phyloP scores from a whole-genome alignment of 2,797 vertebrate genomes.

The Cryptoprocta ferox region DNA sequence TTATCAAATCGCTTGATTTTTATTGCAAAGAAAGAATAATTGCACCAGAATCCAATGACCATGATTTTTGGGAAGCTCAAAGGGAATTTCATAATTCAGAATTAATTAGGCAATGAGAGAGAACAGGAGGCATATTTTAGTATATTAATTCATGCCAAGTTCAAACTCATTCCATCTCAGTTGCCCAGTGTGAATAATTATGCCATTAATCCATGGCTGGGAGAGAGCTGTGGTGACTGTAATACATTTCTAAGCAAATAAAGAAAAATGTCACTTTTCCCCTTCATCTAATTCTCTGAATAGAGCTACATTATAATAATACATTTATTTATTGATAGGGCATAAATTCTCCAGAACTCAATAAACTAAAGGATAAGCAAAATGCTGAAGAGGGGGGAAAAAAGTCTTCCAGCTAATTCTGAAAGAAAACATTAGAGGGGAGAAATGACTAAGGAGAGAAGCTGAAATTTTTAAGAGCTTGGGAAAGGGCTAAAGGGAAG shows the following conservation, averaged over 20 bases:
- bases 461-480: conserved; percentile 8
- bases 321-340: conserved; percentile 68
- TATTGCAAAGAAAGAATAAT: conserved; percentile 57
- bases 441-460: neutral
- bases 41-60: conserved; percentile 40
- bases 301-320: conserved; percentile 49
- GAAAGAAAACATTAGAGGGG: neutral
- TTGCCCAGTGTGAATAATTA: conserved; percentile 76
- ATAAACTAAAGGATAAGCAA: conserved; percentile 57
- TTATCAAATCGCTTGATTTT: conserved; percentile 59
- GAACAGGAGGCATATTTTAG: conserved; percentile 75
- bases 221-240: conserved; percentile 62
- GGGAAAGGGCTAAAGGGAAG: neutral
- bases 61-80: conserved; percentile 62
- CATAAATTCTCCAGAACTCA: conserved; percentile 28
- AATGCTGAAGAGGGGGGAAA: neutral
- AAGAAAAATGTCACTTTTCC: conserved; percentile 65
- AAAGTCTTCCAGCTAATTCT: conserved; percentile 24
- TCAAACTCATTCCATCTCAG: conserved; percentile 71
- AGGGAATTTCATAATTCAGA: conserved; percentile 77
- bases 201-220: conserved; percentile 67
- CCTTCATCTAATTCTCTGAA: conserved; percentile 58
- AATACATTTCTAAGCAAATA: conserved; percentile 70
- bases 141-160: conserved; percentile 74
- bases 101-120: conserved; percentile 78